Evolutionary conservation across 1,140 invertebrate genomes (phyloP), one percentile per base, ranked within the genome.

Genomic region (Pinna nobilis): DNA sequence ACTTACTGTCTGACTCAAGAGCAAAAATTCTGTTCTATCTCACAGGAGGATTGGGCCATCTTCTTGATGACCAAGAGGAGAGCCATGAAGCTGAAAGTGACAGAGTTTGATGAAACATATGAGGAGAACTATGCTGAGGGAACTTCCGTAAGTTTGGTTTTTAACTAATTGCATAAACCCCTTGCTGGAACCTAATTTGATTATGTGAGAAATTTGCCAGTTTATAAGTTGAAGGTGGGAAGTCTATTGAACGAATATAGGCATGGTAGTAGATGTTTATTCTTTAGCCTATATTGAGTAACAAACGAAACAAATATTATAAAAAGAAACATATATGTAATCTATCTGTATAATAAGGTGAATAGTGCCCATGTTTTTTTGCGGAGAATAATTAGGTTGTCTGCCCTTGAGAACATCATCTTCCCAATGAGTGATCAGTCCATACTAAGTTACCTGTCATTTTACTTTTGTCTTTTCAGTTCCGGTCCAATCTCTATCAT

Each of bases 401-500:
- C 44, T n/a, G 23, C 23, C 44, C 3, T 4, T 15, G 23, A 47
- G 18, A 47, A 47, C 18, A 47, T 47, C 18, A 47, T 2, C 7
- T 49, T 6, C 23, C 44, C 18, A 49, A 49, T 49, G 44, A 18
- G 3, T n/a, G 9, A 49, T 18, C 5, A 3, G 23, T 20, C 7
- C 18, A 3, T 49, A n/a, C n/a, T n/a, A n/a, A n/a, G n/a, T n/a
- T n/a, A n/a, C n/a, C n/a, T n/a, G n/a, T 55, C 15, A 44, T 69
- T n/a, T 39, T 60, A 30, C 15, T 53, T 69, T 49, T 72, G 69
- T 28, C 61, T 39, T 85, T 84, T 67, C 84, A 90, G 88, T 90
- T 87, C 79, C 82, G 85, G 33, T 89, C 88, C 5, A 88, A 90
- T 72, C 70, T 90, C 51, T 86, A 89, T 64, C 88, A 90, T 67